Percentiles rank a stretch among this genome's conserved stretches.
These are phyloP conservation scores for Mionectes olivaceus DNA, from an alignment of 2,797 vertebrate species.

Conservation along the genomic window DNA sequence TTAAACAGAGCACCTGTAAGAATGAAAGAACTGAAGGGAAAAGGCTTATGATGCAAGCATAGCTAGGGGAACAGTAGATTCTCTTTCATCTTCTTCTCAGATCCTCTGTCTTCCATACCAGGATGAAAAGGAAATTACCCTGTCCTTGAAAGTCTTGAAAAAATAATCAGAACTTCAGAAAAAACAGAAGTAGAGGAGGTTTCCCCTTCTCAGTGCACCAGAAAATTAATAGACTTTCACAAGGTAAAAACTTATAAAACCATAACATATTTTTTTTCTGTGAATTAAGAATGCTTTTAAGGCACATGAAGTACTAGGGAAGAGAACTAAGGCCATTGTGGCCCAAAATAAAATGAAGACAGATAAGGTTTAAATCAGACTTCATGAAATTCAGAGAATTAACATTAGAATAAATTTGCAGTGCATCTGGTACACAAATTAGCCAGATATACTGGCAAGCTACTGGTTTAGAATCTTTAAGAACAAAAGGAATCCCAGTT, in stretches of 20 bases:
- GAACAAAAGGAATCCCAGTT: background rate
- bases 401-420: background rate
- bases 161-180: background rate
- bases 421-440: background rate
- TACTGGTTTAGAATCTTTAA: background rate
- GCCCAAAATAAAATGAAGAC: background rate
- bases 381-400: background rate
- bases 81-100: background rate
- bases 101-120: background rate
- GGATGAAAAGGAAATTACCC: background rate
- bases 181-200: fast-evolving
- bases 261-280: background rate
- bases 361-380: background rate
- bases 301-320: background rate
- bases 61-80: background rate
- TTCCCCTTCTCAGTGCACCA: background rate
- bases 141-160: background rate
- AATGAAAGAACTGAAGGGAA: background rate
- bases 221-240: background rate
- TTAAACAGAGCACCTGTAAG: background rate
- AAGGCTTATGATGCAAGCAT: background rate
- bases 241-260: background rate
- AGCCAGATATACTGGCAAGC: background rate
- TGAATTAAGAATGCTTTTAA: background rate
- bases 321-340: background rate